Conservation (phyloP, 2,797 vertebrate species). For the Alosa sapidissima region DNA sequence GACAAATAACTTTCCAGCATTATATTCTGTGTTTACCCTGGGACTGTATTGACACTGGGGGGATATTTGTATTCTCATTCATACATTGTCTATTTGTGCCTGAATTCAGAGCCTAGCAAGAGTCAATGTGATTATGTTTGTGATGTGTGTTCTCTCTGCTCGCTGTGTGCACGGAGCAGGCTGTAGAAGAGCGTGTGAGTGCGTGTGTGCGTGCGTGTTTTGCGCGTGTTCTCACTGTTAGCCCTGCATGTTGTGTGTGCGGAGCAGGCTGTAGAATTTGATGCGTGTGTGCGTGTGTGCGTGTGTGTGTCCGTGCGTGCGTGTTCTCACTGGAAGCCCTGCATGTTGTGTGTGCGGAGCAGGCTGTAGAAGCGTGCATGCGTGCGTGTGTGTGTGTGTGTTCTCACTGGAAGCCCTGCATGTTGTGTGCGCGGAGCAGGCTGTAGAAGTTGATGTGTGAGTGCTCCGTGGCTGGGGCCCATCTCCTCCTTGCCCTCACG, state of each 20-base stretch:
- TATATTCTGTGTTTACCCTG: too few species aligned
- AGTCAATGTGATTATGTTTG: neutral
- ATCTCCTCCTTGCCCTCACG: constrained; percentile 95
- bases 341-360: constrained; percentile 90
- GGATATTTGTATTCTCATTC: neutral
- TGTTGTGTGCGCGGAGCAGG: constrained; percentile 90
- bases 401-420: constrained; percentile 90
- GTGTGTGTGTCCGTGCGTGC: constrained; percentile 86
- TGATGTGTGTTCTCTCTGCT: neutral
- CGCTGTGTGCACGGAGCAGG: neutral
- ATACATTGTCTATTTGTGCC: neutral
- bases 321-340: constrained; percentile 83
- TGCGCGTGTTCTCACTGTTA: constrained; percentile 80
- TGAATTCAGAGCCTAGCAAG: neutral
- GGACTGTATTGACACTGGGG: too few species aligned
- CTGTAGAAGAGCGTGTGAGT: neutral
- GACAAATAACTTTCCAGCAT: neutral
- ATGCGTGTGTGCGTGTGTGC: constrained; percentile 87
- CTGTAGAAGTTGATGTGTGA: constrained; percentile 92
- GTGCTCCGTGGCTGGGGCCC: constrained; percentile 78
- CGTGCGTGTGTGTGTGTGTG: neutral
- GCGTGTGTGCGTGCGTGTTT: neutral
- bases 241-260: constrained; percentile 90
- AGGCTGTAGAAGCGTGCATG: constrained; percentile 90
- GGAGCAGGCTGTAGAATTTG: constrained; percentile 91